Evolutionary conservation across 2,113 vertebrate genomes (phyloP), one percentile per base, ranked within the genome.

Genomic region (Gobiocypris rarus): DNA sequence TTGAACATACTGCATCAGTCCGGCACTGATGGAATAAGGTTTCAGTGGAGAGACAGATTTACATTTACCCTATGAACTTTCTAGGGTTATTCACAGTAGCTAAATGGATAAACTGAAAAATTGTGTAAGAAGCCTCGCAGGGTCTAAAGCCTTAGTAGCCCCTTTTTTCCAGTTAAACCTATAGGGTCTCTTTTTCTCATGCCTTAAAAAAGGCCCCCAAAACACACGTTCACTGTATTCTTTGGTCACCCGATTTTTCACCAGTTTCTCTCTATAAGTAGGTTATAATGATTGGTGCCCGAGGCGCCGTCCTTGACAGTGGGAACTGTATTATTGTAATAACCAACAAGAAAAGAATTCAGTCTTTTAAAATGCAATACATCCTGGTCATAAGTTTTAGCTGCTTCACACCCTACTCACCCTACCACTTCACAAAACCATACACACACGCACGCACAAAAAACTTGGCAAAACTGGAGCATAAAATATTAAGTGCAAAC

Each of bases 271-370:
- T 77, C 54, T 83, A 31, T 31, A 83, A 41, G 56, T 48, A 70
- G 48, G 77, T 34, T 61, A 67, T 63, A 67, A 83, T 77, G 56
- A 84, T 58, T 54, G 52, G 24, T 24, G 79, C 86, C 86, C 13
- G 28, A 78, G 79, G 84, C 67, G 41, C 77, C n/a, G n/a, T 80
- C 24, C 77, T 70, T 79, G 73, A 69, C 73, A 83, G 77, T 67
- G 50, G 81, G 77, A 86, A 89, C 61, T 81, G 52, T 59, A 86
- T 83, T 77, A 79, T 54, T 80, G 73, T 76, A 83, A 89, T 85
- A 89, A 52, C 38, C 80, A 52, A 69, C 45, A 48, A 38, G 38
- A 61, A 58, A 84, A 69, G 76, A 89, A 82, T 90, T 81, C 7
- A 80, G 77, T 52, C 48, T 78, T 71, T 70, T 56, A 14, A 81